Evolutionary conservation across 2,888 invertebrate species (phyloP), one percentile per base, ranked within the genome.

Genomic region (Pandemis heparana): DNA sequence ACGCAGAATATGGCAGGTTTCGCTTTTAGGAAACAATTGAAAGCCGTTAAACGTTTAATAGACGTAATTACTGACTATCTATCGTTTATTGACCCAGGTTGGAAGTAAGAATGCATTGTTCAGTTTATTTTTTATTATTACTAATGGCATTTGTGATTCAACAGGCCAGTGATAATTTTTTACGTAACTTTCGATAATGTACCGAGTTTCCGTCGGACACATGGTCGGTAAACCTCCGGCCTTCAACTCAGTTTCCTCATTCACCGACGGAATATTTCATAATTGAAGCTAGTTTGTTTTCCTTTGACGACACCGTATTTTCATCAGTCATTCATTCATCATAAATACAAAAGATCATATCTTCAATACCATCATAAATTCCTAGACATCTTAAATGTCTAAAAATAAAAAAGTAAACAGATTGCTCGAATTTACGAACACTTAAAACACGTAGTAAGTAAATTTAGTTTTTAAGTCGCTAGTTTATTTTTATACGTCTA

Each of bases 161-260:
- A 38, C 38, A 16, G 10, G 12, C n/a, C 65, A 65, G 12, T 65
- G 51, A 9, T 65, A 38, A 65, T 38, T 8, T 41, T 48, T 18
- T 10, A 48, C 10, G 51, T 39, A 67, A 61, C 38, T 59, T 69
- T 48, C 38, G 38, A 48, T 32, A 48, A 59, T 64, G 56, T 18
- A n/a, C 62, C 6, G 5, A 39, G 14, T 38, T 39, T 72, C 67
- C 62, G 62, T 63, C 38, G 38, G 56, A 72, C 39, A 67, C 56
- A 51, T 65, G 53, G 62, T 32, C 43, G 38, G 68, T 64, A 73
- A 73, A 64, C 63, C 63, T 68, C 72, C 68, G 63, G 59, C 73
- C 73, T 73, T 64, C 59, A 59, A 23, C 59, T 63, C 59, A 51
- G 56, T 23, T 68, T 48, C 32, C 67, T 51, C 65, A 32, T 65